Base-by-base conservation (phyloP, 2,113 vertebrate genomes). In the Halcyon malimbica region DNA sequence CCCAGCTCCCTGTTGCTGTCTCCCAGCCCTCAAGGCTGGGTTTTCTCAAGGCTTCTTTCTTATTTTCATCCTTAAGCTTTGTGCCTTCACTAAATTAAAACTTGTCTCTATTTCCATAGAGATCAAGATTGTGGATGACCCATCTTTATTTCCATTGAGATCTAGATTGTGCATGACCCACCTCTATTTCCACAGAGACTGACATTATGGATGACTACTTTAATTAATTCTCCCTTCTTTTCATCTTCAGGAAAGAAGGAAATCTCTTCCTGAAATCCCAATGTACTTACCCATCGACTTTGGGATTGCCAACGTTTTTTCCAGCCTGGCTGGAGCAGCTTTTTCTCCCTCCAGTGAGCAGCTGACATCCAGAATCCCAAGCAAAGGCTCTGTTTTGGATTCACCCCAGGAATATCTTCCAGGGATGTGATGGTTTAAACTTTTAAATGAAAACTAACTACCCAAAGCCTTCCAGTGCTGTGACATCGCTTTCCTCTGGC, bases 1-100 rank as follows among this genome's bases (percentile, higher is more conserved):
- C 87, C 51, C 53, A 44, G 57, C 46, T 96, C 54, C 39, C 20
- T 19, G 15, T 2, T 41, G 39, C 29, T 4, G 23, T 56, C 29
- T 62, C n/a, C 20, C 64, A 20, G 11, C 39, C 18, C 60, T 2
- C 23, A 50, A 83, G 54, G 37, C 24, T 37, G 39, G 11, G 19
- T 16, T 83, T 93, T 87, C 86, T 44, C 41, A 90, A 88, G 48
- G 39, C 19, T 95, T 92, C 39, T 6, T 24, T 89, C 88, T 91
- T 67, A 79, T 89, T 95, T 91, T 87, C n/a, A 57, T 95, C 79
- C 93, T 96, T 95, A 79, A 96, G 79, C 78, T 96, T 97, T 95
- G 92, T 37, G 79, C 83, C 69, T 92, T 96, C 68, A 28, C 95
- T 90, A 91, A 78, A 91, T 93, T 88, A 94, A 95, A 93, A 82